Conservation (phyloP, 2,888 invertebrate species). For the Saturnia japonica region DNA sequence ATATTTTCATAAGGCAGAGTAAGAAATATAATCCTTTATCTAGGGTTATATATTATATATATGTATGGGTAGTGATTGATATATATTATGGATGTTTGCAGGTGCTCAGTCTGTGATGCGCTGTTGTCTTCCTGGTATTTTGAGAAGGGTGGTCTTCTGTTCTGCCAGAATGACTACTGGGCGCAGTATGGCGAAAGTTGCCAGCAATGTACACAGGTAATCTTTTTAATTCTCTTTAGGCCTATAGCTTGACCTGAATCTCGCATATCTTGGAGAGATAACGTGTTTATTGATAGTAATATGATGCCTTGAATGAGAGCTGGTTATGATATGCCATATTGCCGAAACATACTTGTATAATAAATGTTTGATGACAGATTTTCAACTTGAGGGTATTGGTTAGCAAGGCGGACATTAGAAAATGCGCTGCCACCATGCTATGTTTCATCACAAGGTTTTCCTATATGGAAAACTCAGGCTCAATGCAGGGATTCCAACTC, state of each 20-base stretch:
- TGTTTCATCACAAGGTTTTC: too few species aligned
- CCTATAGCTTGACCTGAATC: background rate
- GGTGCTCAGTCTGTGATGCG: slow-evolving; percentile 95
- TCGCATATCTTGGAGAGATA: background rate
- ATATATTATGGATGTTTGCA: slow-evolving; percentile 46
- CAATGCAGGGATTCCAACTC: too few species aligned
- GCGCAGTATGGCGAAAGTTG: slow-evolving; percentile 93
- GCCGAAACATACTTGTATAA: too few species aligned
- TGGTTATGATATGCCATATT: background rate
- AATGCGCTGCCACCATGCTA: too few species aligned
- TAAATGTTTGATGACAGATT: background rate
- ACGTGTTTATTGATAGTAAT: background rate
- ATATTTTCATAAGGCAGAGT: too few species aligned
- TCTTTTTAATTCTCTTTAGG: background rate
- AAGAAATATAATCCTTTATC: too few species aligned
- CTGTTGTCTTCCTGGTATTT: slow-evolving; percentile 95
- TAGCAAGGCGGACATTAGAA: too few species aligned
- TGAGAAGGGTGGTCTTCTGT: slow-evolving; percentile 93
- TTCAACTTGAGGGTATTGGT: background rate
- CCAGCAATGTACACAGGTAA: slow-evolving; percentile 91
- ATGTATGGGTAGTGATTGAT: slow-evolving; percentile 4
- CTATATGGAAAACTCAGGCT: too few species aligned
- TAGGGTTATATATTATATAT: too few species aligned
- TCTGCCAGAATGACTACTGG: slow-evolving; percentile 95
- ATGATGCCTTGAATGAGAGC: background rate